Conservation (phyloP, 2,797 vertebrate genomes). For the Lepus oiostolus region DNA sequence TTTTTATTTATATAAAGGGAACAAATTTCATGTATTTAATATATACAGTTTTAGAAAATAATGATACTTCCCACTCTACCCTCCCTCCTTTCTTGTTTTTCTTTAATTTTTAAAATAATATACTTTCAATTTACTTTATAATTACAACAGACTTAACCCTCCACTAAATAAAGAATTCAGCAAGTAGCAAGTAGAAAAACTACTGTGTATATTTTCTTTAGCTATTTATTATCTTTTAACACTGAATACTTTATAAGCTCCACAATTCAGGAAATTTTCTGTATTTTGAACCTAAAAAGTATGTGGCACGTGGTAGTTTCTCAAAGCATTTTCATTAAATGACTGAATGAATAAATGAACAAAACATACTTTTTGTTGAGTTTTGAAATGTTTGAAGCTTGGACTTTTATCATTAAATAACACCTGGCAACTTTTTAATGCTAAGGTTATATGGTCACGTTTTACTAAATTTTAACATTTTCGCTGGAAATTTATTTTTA, state of each 20-base stretch:
- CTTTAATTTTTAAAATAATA: no score
- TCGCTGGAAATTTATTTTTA: background rate
- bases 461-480: background rate
- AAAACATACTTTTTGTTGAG: background rate
- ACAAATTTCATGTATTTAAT: no score
- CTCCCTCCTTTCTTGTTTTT: no score
- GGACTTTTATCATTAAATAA: background rate
- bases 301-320: background rate
- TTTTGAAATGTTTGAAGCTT: background rate
- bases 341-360: background rate
- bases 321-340: background rate
- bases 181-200: no score
- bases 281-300: background rate
- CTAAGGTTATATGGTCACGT: background rate
- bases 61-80: no score
- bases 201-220: background rate
- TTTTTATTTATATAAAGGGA: no score
- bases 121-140: no score
- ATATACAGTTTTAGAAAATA: background rate
- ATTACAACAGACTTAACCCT: no score
- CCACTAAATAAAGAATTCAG: no score
- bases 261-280: background rate
- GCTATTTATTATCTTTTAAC: background rate
- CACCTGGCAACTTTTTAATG: background rate
- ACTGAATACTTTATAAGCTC: background rate